Evolutionary conservation across 1,140 invertebrate genomes (phyloP).

Genomic region (Camponotus floridanus): DNA sequence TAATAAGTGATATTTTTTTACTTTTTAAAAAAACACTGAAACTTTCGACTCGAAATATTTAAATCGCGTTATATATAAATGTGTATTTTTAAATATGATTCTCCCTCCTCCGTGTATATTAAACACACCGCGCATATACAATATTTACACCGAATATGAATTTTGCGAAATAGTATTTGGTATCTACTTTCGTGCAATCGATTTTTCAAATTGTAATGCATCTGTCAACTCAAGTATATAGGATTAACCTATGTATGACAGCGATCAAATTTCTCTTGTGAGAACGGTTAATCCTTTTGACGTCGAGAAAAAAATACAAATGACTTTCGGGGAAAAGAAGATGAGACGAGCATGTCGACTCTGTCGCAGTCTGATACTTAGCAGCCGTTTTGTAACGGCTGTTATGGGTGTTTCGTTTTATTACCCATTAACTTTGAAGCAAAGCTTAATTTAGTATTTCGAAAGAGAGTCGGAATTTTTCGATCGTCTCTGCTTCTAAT

Average conservation of each 20-base stretch:
- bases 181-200: not conserved
- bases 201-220: not conserved
- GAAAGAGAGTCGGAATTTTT: not conserved
- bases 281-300: constrained; percentile 54
- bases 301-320: constrained; percentile 13
- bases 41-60: not conserved
- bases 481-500: not conserved
- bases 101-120: not conserved
- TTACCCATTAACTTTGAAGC: constrained; percentile 60
- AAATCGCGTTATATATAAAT: too few species aligned
- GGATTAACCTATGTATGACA: not conserved
- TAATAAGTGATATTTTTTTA: not conserved
- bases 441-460: constrained; percentile 24
- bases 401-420: constrained; percentile 51
- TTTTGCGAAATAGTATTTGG: not conserved
- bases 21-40: not conserved
- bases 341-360: constrained; percentile 24
- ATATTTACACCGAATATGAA: not conserved
- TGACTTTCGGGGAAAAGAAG: constrained; percentile 50
- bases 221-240: not conserved
- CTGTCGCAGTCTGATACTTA: constrained; percentile 24
- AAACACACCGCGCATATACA: too few species aligned
- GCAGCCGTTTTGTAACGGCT: constrained; percentile 47
- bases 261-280: constrained; percentile 1
- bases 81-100: too few species aligned